phyloP scores from a whole-genome alignment of 2,797 vertebrate genomes.

The Lepus oiostolus region DNA sequence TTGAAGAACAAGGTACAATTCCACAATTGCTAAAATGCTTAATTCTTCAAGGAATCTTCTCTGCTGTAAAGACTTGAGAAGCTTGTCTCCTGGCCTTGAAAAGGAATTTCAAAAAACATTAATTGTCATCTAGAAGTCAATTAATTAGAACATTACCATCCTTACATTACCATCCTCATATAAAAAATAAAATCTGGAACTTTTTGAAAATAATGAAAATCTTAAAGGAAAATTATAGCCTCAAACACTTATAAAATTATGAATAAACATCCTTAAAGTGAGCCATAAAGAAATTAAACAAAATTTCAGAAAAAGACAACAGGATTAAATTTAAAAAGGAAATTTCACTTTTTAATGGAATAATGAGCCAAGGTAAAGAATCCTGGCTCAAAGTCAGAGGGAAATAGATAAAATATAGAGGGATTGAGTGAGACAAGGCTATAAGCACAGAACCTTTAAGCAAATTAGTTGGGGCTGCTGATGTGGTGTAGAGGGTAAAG shows the following conservation, averaged over 20 bases:
- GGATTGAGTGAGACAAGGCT: background rate
- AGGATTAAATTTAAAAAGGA: slow-evolving; percentile 23
- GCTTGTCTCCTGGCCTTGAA: slow-evolving; percentile 90
- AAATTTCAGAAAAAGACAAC: slow-evolving; percentile 45
- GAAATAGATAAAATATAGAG: background rate
- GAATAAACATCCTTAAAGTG: slow-evolving; percentile 15
- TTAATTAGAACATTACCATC: slow-evolving; percentile 22
- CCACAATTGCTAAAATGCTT: slow-evolving; percentile 37
- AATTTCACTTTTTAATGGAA: background rate
- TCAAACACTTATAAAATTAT: slow-evolving; percentile 53
- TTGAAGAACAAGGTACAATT: slow-evolving; percentile 51
- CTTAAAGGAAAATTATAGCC: slow-evolving; percentile 37
- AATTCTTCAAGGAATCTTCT: slow-evolving; percentile 93
- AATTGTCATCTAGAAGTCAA: slow-evolving; percentile 47
- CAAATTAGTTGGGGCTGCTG: background rate
- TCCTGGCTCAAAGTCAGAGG: background rate
- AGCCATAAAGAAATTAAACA: slow-evolving; percentile 15
- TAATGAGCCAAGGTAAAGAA: slow-evolving; percentile 54
- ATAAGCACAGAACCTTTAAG: background rate
- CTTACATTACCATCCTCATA: slow-evolving; percentile 14
- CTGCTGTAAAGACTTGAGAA: slow-evolving; percentile 92
- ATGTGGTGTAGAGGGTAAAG: too few relatives aligned
- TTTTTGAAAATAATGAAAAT: slow-evolving; percentile 55
- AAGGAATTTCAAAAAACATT: slow-evolving; percentile 43
- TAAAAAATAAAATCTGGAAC: slow-evolving; percentile 4